phyloP scores from a whole-genome alignment of 2,888 invertebrate species.

The Melanchra persicariae region DNA sequence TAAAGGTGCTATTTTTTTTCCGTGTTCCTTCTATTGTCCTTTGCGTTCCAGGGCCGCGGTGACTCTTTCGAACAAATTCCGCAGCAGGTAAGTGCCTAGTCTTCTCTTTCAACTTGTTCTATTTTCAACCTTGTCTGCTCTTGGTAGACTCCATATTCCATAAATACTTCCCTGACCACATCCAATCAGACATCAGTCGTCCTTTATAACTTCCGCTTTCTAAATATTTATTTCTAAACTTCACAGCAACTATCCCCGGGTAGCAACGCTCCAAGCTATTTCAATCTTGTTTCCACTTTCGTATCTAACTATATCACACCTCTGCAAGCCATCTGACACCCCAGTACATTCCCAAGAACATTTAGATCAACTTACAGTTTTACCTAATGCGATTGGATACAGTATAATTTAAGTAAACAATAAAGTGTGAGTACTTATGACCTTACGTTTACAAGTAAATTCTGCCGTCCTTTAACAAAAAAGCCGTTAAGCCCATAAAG shows the following conservation, averaged over 20 bases:
- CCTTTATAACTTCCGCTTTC: too few relatives aligned
- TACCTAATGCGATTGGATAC: constrained; percentile 14
- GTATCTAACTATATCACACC: neutral
- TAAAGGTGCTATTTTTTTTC: neutral
- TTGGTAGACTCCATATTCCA: neutral
- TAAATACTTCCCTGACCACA: neutral
- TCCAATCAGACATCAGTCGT: neutral
- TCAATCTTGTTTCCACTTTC: constrained; percentile 10
- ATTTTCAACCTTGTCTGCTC: too few relatives aligned
- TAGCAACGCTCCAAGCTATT: constrained; percentile 14
- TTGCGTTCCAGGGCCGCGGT: too few relatives aligned
- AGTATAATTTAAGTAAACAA: constrained; percentile 7
- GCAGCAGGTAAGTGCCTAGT: too few relatives aligned
- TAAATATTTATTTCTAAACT: neutral
- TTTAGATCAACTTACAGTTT: constrained; percentile 27
- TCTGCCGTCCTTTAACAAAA: too few relatives aligned
- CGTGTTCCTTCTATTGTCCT: too few relatives aligned
- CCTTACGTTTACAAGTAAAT: constrained; percentile 6
- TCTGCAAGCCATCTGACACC: constrained; percentile 36
- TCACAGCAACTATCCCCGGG: neutral
- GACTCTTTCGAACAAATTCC: too few relatives aligned
- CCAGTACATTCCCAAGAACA: constrained; percentile 29
- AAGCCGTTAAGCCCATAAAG: too few relatives aligned
- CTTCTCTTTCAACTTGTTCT: neutral
- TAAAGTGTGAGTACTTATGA: neutral